Evolutionary conservation across 2,113 vertebrate genomes (phyloP), one percentile per base, ranked within the genome.

Genomic region (Mirounga angustirostris): DNA sequence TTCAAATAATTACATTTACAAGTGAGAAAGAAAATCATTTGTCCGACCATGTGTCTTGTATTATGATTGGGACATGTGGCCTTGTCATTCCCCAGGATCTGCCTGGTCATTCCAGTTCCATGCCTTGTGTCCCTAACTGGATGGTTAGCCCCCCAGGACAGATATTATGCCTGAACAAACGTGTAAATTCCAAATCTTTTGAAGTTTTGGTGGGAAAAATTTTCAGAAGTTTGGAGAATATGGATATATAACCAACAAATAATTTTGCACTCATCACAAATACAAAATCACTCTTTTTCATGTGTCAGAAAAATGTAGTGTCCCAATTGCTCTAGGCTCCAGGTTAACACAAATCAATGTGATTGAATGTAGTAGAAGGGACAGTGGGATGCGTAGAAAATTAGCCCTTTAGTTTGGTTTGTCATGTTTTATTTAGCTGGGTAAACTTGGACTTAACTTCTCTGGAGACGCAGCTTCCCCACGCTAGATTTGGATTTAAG

Each of bases 281-380:
- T 82, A 71, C 19, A 81, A 93, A 95, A 73, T 89, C 76, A 76
- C 63, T 46, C 63, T 46, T 69, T 54, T 87, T n/a, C 73, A 33
- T 69, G 33, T 61, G 36, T 95, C 74, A 87, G 19, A 91, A 84
- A 93, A 74, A 96, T 52, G 76, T 80, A 92, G 56, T 80, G 6
- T 52, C n/a, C 58, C 36, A 65, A 16, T 54, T n/a, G 30, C 30
- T 36, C 83, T 56, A 67, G 30, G 33, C 58, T 78, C 28, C 46
- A 65, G 26, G n/a, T 81, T 43, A 79, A 46, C 83, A 86, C 73
- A 92, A 83, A 94, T 50, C 59, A 81, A 7, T 46, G 33, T 65
- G 40, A 82, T 43, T 61, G 33, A n/a, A 10, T 58, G 61, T 73
- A 54, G 56, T 28, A 36, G 50, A 89, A 95, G 52, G 43, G 58